Conservation (phyloP, 2,113 vertebrate genomes). For the Vulpes vulpes region DNA sequence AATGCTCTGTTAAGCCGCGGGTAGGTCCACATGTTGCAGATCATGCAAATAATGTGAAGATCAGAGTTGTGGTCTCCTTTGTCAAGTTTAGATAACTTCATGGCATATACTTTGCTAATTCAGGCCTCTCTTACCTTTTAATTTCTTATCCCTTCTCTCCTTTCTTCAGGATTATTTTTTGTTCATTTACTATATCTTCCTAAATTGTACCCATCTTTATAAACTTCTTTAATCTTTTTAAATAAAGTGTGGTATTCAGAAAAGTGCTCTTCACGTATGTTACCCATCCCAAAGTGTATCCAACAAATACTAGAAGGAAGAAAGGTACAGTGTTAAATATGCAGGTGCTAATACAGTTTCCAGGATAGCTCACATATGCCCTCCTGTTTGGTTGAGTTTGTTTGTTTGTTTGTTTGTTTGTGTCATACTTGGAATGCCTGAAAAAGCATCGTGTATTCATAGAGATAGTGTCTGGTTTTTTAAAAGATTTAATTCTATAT, state of each 20-base stretch:
- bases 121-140: background rate
- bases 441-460: background rate
- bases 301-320: background rate
- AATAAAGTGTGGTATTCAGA: background rate
- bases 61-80: background rate
- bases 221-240: background rate
- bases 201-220: background rate
- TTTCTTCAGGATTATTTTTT: constrained; percentile 3
- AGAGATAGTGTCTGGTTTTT: background rate
- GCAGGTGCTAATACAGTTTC: background rate
- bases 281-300: background rate
- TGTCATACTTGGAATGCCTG: background rate
- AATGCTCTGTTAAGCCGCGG: background rate
- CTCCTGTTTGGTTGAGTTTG: background rate
- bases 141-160: background rate
- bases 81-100: background rate
- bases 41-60: background rate
- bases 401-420: background rate
- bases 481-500: background rate
- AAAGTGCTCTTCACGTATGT: background rate
- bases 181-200: background rate
- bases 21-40: background rate
- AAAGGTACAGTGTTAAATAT: background rate
- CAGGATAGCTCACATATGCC: background rate
- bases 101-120: background rate